Percentiles rank a stretch among this genome's conserved stretches.
Conservation (phyloP, 2,797 vertebrate genomes). For the Hoplostethus mediterraneus region DNA sequence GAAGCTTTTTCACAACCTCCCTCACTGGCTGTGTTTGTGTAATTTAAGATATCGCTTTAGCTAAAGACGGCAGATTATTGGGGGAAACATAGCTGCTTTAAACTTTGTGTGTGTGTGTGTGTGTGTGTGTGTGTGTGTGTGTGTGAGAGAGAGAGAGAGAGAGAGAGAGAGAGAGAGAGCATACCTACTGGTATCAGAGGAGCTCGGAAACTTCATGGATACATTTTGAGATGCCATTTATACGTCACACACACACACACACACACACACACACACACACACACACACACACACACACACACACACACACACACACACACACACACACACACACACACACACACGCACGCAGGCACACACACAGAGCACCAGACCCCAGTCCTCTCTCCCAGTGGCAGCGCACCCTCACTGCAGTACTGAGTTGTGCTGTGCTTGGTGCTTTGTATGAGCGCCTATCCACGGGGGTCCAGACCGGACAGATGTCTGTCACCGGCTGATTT, state of each 20-base stretch:
- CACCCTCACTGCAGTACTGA: constrained; percentile 28
- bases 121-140: too few relatives aligned
- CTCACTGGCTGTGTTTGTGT: too few relatives aligned
- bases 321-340: constrained; percentile 1
- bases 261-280: neutral
- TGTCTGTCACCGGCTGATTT: constrained; percentile 17
- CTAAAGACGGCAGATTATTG: too few relatives aligned
- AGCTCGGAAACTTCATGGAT: constrained; percentile 30
- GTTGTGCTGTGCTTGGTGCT: constrained; percentile 4
- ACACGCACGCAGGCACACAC: constrained; percentile 2
- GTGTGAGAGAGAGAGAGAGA: too few relatives aligned
- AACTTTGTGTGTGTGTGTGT: too few relatives aligned
- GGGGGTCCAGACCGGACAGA: constrained; percentile 12
- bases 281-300: neutral
- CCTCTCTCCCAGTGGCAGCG: constrained; percentile 14
- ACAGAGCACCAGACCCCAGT: neutral
- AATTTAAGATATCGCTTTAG: too few relatives aligned
- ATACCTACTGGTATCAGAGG: constrained; percentile 5
- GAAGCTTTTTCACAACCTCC: too few relatives aligned
- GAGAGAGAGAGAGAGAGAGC: neutral
- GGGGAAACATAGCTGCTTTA: too few relatives aligned
- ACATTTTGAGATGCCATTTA: neutral
- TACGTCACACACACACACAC: too few relatives aligned
- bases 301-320: neutral
- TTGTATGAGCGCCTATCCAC: constrained; percentile 20